Evolutionary conservation across 2,113 vertebrate species (phyloP).

Genomic region (Festucalex cinctus): DNA sequence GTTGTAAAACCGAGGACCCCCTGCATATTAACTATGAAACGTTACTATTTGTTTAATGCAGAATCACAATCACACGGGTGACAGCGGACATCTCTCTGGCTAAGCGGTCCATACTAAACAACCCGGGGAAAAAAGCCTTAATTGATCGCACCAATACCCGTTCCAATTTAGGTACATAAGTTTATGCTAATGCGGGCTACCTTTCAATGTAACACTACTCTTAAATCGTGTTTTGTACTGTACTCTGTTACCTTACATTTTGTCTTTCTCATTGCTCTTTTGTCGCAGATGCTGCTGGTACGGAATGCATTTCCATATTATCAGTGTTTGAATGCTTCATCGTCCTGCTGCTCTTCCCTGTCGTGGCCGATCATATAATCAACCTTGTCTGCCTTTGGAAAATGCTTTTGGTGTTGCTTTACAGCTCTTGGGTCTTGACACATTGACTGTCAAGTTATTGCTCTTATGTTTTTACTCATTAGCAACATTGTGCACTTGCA

Average conservation of each 20-base stretch:
- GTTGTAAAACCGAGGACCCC: background rate
- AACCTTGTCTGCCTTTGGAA: background rate
- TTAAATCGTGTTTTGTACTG: background rate
- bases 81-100: constrained; percentile 97
- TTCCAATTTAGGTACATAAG: constrained; percentile 84
- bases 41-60: constrained; percentile 42
- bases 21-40: background rate
- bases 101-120: constrained; percentile 96
- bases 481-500: no score
- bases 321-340: constrained; percentile 48
- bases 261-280: constrained; percentile 78
- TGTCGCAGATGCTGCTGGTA: constrained; percentile 86
- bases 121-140: constrained; percentile 95
- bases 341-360: background rate
- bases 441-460: no score
- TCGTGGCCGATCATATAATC: background rate
- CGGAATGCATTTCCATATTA: constrained; percentile 45
- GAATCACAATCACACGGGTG: constrained; percentile 96
- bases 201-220: background rate
- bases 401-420: no score
- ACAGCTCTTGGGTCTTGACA: no score
- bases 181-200: background rate
- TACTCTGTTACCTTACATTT: constrained; percentile 46
- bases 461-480: no score
- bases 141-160: constrained; percentile 95